Percentiles rank a stretch among this genome's conserved stretches.
phyloP scores from a whole-genome alignment of 2,797 vertebrate species.

The Sebastes paucispinis region DNA sequence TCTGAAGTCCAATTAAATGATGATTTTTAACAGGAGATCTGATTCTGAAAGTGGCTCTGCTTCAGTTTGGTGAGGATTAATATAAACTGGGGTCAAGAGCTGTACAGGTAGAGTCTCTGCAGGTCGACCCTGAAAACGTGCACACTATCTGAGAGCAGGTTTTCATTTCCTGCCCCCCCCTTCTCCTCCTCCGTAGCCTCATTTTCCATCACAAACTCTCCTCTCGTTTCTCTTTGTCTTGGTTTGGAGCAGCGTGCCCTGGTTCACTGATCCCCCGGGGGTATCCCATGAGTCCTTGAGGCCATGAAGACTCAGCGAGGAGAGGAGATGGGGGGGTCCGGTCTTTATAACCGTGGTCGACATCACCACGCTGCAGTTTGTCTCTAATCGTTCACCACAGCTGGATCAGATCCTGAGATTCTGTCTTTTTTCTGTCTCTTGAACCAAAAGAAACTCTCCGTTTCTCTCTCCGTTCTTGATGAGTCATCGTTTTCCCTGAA shows the following conservation, averaged over 20 bases:
- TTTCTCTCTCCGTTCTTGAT: background rate
- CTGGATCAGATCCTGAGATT: too few relatives aligned
- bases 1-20: background rate
- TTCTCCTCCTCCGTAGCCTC: background rate
- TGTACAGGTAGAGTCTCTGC: background rate
- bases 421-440: background rate
- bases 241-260: conserved; percentile 5
- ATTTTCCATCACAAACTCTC: conserved; percentile 38
- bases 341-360: background rate
- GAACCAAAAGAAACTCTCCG: background rate
- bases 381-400: background rate
- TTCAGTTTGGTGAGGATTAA: background rate
- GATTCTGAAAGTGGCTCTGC: background rate
- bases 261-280: conserved; percentile 2
- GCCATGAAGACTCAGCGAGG: background rate
- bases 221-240: background rate
- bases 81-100: background rate
- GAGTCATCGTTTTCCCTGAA: background rate
- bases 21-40: background rate
- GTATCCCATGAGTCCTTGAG: conserved; percentile 22
- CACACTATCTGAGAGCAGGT: background rate
- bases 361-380: background rate
- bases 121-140: background rate
- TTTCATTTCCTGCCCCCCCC: background rate
- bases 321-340: background rate